Conservation (phyloP, 2,113 vertebrate genomes). For the Menidia beryllina region DNA sequence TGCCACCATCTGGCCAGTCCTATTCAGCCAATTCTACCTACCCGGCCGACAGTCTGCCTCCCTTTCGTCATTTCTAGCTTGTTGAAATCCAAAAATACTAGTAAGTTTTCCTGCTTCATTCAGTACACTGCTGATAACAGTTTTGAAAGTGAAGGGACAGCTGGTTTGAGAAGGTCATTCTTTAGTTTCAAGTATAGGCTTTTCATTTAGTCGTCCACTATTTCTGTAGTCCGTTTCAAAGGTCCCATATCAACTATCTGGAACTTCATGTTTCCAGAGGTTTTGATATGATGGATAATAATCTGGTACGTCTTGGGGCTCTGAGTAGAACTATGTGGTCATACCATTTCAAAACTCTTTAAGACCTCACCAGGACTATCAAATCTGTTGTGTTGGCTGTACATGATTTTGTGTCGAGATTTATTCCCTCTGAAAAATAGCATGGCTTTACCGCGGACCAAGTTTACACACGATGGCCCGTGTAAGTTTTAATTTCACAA, state of each 20-base stretch:
- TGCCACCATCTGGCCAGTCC: constrained; percentile 99
- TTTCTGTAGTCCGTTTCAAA: constrained; percentile 59
- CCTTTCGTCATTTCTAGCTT: constrained; percentile 99
- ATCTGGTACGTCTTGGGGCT: constrained; percentile 56
- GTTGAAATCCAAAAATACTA: constrained; percentile 99
- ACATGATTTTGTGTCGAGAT: constrained; percentile 35
- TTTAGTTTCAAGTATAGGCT: constrained; percentile 84
- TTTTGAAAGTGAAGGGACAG: constrained; percentile 96
- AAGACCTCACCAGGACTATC: constrained; percentile 39
- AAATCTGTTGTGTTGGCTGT: constrained; percentile 42
- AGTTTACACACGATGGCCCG: constrained; percentile 55
- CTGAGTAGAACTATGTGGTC: constrained; percentile 54
- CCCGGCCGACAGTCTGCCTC: constrained; percentile 99
- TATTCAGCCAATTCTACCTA: constrained; percentile 99
- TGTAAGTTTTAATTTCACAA: constrained; percentile 28
- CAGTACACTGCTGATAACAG: constrained; percentile 99
- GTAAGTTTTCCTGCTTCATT: constrained; percentile 99
- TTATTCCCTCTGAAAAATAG: constrained; percentile 33
- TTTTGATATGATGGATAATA: constrained; percentile 50
- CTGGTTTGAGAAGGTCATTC: constrained; percentile 90
- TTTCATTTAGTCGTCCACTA: constrained; percentile 83
- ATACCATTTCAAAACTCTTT: constrained; percentile 45
- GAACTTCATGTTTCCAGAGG: constrained; percentile 59
- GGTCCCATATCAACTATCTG: constrained; percentile 51
- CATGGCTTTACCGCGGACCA: constrained; percentile 37